phyloP scores from a whole-genome alignment of 2,888 invertebrate species.

The Microdon myrmicae region DNA sequence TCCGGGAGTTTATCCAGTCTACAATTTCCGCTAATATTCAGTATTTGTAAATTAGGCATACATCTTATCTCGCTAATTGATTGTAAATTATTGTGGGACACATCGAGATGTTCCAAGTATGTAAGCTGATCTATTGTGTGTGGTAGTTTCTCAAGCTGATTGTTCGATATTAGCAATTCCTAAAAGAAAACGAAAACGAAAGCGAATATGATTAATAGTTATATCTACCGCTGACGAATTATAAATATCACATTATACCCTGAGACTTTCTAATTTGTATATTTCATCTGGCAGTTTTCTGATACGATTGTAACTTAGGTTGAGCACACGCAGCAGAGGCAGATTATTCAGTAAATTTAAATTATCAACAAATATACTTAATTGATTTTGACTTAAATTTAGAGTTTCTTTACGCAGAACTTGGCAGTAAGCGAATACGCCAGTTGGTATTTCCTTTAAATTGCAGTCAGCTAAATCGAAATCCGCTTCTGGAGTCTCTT shows the following conservation, averaged over 20 bases:
- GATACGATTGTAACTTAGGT: slow-evolving; percentile 76
- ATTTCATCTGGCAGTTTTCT: slow-evolving; percentile 74
- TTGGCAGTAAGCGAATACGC: slow-evolving; percentile 82
- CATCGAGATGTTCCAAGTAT: slow-evolving; percentile 75
- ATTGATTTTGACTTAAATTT: slow-evolving; percentile 75
- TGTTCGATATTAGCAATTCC: slow-evolving; percentile 80
- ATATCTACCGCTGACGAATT: background rate
- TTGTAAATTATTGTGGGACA: slow-evolving; percentile 77
- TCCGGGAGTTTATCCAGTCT: slow-evolving; percentile 72
- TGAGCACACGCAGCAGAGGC: slow-evolving; percentile 73
- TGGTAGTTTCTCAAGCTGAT: slow-evolving; percentile 77
- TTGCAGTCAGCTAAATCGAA: slow-evolving; percentile 85
- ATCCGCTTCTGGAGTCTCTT: slow-evolving; percentile 82
- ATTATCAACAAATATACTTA: slow-evolving; percentile 71
- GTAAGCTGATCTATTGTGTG: slow-evolving; percentile 73
- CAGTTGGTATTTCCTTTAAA: slow-evolving; percentile 77
- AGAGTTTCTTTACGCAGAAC: slow-evolving; percentile 82
- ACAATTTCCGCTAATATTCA: slow-evolving; percentile 73
- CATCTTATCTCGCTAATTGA: slow-evolving; percentile 58
- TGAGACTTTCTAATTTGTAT: slow-evolving; percentile 73
- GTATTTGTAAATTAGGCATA: slow-evolving; percentile 71
- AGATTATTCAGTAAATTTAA: slow-evolving; percentile 75
- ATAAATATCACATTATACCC: too few relatives aligned
- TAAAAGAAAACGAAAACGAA: slow-evolving; percentile 57
- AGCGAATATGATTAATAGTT: background rate